Percentiles rank a stretch among this genome's conserved stretches.
phyloP scores from a whole-genome alignment of 2,888 invertebrate species.

The Eumacrocentrus americanus region DNA sequence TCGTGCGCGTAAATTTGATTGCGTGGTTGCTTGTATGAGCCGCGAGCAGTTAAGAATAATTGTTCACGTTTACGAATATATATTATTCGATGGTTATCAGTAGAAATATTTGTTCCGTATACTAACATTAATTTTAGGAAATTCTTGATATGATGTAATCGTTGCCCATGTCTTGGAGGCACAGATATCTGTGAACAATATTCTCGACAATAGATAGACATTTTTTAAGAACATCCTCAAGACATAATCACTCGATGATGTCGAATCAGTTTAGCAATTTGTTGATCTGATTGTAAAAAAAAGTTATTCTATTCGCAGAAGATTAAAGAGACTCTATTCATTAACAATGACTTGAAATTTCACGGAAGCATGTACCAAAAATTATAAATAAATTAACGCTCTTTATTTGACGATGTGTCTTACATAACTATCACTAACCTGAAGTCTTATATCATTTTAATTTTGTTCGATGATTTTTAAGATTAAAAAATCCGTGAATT shows the following conservation, averaged over 20 bases:
- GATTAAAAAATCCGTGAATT: too few relatives aligned
- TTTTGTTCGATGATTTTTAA: too few relatives aligned
- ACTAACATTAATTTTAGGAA: conserved; percentile 9
- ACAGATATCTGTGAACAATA: neutral
- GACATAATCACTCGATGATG: neutral
- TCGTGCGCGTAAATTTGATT: neutral
- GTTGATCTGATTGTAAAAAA: neutral
- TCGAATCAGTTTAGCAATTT: neutral
- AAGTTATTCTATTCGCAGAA: neutral
- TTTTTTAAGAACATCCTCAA: neutral
- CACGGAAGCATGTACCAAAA: conserved; percentile 37
- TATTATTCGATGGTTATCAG: neutral
- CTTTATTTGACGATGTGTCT: conserved; percentile 23
- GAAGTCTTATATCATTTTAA: neutral
- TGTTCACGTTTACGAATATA: conserved; percentile 1
- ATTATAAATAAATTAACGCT: conserved; percentile 33
- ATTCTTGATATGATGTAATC: too few relatives aligned
- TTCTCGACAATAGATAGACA: too few relatives aligned
- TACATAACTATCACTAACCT: conserved; percentile 5
- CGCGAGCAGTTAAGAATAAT: neutral
- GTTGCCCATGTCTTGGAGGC: conserved; percentile 24
- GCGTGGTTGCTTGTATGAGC: conserved; percentile 1
- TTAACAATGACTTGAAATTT: too few relatives aligned
- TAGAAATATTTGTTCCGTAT: neutral
- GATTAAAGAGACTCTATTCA: neutral